These are phyloP conservation scores for Melipona bicolor DNA, from an alignment of 2,888 invertebrate genomes.

Conservation along the genomic window DNA sequence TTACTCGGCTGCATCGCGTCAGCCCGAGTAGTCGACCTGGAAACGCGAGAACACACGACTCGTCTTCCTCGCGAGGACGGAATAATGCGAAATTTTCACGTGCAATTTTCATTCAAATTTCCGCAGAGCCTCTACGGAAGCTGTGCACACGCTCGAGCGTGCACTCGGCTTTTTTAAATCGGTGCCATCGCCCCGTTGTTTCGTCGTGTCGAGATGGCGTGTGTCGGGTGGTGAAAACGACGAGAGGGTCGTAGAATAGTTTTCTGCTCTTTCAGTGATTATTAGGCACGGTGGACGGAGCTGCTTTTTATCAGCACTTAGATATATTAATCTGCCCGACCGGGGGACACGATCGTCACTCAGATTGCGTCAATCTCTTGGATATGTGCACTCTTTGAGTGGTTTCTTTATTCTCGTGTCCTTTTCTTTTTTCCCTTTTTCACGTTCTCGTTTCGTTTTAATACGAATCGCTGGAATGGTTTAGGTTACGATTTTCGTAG, in stretches of 20 bases:
- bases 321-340: background rate
- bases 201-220: background rate
- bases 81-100: slow-evolving; percentile 43
- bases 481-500: no score
- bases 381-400: background rate
- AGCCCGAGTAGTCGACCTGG: slow-evolving; percentile 43
- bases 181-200: background rate
- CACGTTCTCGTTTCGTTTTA: background rate
- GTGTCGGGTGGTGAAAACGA: background rate
- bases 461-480: no score
- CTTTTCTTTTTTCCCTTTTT: background rate
- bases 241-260: background rate
- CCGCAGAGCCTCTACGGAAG: no score
- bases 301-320: background rate
- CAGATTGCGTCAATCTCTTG: background rate
- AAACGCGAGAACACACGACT: slow-evolving; percentile 42
- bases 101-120: background rate
- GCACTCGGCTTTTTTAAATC: background rate
- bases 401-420: background rate
- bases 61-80: slow-evolving; percentile 27
- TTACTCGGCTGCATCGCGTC: slow-evolving; percentile 43
- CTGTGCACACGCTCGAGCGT: no score
- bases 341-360: background rate
- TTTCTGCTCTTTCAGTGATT: background rate
- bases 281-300: background rate